These are phyloP conservation scores for Pteria penguin DNA, from an alignment of 2,888 invertebrate species.

Conservation along the genomic window DNA sequence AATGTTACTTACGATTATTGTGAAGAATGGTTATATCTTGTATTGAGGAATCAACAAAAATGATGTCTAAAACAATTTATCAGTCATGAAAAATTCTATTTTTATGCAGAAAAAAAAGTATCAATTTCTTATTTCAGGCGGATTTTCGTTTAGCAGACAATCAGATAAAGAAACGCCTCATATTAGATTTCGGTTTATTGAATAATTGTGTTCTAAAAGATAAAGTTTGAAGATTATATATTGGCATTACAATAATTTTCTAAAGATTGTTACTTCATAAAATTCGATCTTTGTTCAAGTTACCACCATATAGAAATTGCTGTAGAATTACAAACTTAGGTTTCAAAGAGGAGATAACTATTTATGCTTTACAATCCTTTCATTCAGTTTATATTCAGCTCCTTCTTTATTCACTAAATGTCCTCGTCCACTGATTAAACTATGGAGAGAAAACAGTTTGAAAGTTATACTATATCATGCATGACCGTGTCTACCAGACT, in stretches of 20 bases:
- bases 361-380: too few species aligned
- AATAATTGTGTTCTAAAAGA: constrained; percentile 37
- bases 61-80: constrained; percentile 8
- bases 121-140: constrained; percentile 1
- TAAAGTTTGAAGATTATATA: constrained; percentile 46
- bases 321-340: constrained; percentile 28
- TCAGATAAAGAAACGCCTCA: constrained; percentile 28
- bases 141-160: constrained; percentile 16
- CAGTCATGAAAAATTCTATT: constrained; percentile 8
- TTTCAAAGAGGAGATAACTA: neutral
- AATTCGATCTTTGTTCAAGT: too few species aligned
- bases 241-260: constrained; percentile 39
- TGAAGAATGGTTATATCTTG: constrained; percentile 21
- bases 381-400: neutral
- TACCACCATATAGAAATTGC: too few species aligned
- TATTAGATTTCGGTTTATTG: constrained; percentile 33
- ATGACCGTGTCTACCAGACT: constrained; percentile 2
- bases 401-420: neutral
- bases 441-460: neutral
- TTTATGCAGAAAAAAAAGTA: constrained; percentile 5
- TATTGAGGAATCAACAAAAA: neutral
- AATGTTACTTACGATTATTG: constrained; percentile 2
- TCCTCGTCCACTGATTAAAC: neutral
- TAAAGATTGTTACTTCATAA: constrained; percentile 32
- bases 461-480: neutral